These are phyloP conservation scores for Myathropa florea DNA, from an alignment of 2,888 invertebrate genomes.

Conservation along the genomic window DNA sequence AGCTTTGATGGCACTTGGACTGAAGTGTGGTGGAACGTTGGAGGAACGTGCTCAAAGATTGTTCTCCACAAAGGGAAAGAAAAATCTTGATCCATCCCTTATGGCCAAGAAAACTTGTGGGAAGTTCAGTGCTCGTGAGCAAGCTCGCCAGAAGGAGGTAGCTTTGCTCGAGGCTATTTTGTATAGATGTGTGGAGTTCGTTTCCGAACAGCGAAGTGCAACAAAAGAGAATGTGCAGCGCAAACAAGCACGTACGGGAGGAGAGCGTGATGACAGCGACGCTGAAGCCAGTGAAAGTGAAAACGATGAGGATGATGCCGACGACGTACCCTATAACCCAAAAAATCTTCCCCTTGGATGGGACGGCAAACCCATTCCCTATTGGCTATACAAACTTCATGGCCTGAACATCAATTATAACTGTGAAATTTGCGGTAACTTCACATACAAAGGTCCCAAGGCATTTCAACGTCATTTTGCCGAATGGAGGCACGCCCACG, in stretches of 20 bases:
- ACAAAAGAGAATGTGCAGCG: conserved; percentile 99
- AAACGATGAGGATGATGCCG: conserved; percentile 93
- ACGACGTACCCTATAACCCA: conserved; percentile 99
- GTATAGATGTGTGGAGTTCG: conserved; percentile 91
- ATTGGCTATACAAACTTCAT: conserved; percentile 99
- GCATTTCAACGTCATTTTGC: conserved; percentile 99
- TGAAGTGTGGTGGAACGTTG: conserved; percentile 99
- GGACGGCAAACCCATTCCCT: conserved; percentile 98
- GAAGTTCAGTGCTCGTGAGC: conserved; percentile 80
- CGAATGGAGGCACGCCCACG: conserved; percentile 93
- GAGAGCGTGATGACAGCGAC: conserved; percentile 95
- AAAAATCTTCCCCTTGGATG: conserved; percentile 99
- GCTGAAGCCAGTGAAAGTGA: conserved; percentile 91
- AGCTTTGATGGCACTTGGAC: conserved; percentile 95
- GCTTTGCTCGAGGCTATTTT: conserved; percentile 94
- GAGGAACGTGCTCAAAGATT: conserved; percentile 98
- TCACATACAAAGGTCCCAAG: conserved; percentile 98
- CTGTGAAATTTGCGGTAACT: conserved; percentile 99
- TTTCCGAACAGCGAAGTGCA: conserved; percentile 91
- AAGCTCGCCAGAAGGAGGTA: conserved; percentile 91
- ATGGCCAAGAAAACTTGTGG: conserved; percentile 93
- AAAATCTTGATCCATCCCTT: conserved; percentile 93
- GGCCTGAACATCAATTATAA: conserved; percentile 99
- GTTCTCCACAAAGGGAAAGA: conserved; percentile 97
- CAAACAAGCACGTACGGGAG: conserved; percentile 97